A percentile compares a stretch with the other conserved stretches of the same genome.
Evolutionary conservation across 2,888 invertebrate species (phyloP).

Genomic region (Schizotus pectinicornis): DNA sequence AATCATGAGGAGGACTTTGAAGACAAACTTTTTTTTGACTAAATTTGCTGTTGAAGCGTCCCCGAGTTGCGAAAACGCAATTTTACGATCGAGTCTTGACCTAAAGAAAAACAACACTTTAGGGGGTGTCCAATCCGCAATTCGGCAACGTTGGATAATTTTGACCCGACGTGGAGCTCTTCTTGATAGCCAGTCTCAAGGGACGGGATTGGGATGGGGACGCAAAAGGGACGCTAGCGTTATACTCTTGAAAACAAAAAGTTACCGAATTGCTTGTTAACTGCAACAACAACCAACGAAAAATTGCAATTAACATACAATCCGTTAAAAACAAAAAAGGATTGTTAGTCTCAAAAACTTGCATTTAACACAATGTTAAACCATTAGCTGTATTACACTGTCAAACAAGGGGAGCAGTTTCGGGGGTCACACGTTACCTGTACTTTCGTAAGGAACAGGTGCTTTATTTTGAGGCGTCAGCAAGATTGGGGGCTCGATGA

Average conservation of each 20-base stretch:
- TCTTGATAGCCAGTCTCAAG: slow-evolving; percentile 31
- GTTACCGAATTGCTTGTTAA: slow-evolving; percentile 2
- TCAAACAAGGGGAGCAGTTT: slow-evolving; percentile 3
- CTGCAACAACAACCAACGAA: slow-evolving; percentile 12
- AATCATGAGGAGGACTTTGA: neutral
- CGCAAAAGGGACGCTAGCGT: slow-evolving; percentile 43
- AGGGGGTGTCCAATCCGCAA: no score
- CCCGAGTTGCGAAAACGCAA: neutral
- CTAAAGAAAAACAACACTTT: neutral
- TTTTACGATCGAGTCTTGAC: neutral
- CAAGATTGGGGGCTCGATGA: slow-evolving; percentile 28
- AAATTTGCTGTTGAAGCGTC: neutral
- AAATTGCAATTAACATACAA: slow-evolving; percentile 7
- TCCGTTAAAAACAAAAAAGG: slow-evolving; percentile 20
- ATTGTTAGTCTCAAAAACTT: slow-evolving; percentile 28
- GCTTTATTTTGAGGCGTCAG: slow-evolving; percentile 24
- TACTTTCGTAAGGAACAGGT: slow-evolving; percentile 28
- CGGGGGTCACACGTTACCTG: slow-evolving; percentile 46
- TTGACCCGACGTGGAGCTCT: slow-evolving; percentile 3
- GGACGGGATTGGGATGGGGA: slow-evolving; percentile 3
- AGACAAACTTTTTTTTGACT: neutral
- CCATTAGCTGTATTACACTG: slow-evolving; percentile 23
- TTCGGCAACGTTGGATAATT: slow-evolving; percentile 1
- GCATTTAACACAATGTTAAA: slow-evolving; percentile 28
- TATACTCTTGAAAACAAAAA: slow-evolving; percentile 42